Evolutionary conservation across 2,888 invertebrate species (phyloP).

Genomic region (Hypsopygia costalis): DNA sequence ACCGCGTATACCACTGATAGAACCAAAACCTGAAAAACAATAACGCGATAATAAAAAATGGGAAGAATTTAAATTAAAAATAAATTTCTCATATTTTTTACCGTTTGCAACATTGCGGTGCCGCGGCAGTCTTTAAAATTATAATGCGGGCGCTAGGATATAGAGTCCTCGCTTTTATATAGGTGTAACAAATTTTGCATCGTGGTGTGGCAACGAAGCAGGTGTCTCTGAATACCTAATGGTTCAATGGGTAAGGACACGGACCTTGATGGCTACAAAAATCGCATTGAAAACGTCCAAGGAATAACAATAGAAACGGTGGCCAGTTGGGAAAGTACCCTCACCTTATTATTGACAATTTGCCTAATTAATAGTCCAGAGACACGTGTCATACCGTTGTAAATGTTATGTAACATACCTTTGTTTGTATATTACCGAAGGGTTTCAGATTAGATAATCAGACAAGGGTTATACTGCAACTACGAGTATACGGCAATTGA

Average conservation of each 20-base stretch:
- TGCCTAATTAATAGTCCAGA: conserved; percentile 27
- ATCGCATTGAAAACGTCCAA: conserved; percentile 71
- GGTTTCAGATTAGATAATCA: no score
- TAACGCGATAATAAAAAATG: no score
- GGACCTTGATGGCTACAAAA: conserved; percentile 76
- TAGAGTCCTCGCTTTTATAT: conserved; percentile 72
- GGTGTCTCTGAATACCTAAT: conserved; percentile 75
- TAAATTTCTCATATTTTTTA: conserved; percentile 31
- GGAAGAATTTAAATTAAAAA: no score
- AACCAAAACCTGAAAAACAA: conserved; percentile 41
- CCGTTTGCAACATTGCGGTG: conserved; percentile 57
- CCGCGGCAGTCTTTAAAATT: conserved; percentile 54
- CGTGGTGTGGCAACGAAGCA: conserved; percentile 66
- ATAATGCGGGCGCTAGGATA: conserved; percentile 72
- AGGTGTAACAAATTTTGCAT: conserved; percentile 80
- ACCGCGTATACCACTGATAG: conserved; percentile 41
- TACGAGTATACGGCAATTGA: no score
- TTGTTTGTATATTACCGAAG: conserved; percentile 3
- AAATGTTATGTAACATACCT: conserved; percentile 4
- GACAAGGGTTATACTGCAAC: no score
- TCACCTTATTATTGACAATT: conserved; percentile 34
- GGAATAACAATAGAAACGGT: conserved; percentile 68
- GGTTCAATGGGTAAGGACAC: conserved; percentile 70
- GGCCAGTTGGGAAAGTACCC: conserved; percentile 62
- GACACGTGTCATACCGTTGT: conserved; percentile 8